Percentiles rank a stretch among this genome's conserved stretches.
These are phyloP conservation scores for Montifringilla adamsi DNA, from an alignment of 2,113 vertebrate genomes.

Conservation along the genomic window DNA sequence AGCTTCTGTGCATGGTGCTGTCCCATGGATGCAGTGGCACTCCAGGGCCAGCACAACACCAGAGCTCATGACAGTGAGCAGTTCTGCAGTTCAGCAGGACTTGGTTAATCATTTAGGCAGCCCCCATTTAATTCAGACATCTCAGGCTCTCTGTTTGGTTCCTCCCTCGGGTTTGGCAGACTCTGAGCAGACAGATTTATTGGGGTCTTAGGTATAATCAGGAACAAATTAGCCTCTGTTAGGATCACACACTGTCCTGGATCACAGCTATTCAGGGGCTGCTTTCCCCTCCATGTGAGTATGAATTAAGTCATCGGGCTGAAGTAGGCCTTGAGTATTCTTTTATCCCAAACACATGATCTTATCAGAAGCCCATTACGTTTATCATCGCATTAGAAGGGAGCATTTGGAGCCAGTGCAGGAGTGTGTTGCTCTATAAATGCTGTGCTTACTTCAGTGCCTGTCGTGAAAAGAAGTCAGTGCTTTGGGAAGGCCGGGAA, in stretches of 20 bases:
- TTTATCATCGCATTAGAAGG: constrained; percentile 40
- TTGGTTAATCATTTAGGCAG: constrained; percentile 48
- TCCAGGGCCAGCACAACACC: not conserved
- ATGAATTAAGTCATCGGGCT: constrained; percentile 47
- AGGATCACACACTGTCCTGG: constrained; percentile 35
- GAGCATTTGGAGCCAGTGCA: constrained; percentile 35
- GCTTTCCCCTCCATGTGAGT: constrained; percentile 17
- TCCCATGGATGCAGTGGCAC: not conserved
- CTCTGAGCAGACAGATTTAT: constrained; percentile 64
- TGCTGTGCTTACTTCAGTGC: constrained; percentile 25
- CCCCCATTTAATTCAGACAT: constrained; percentile 56
- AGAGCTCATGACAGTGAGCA: not conserved
- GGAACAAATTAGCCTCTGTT: constrained; percentile 69
- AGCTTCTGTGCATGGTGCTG: not conserved
- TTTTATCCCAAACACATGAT: constrained; percentile 49
- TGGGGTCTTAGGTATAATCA: constrained; percentile 66
- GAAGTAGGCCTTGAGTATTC: constrained; percentile 37
- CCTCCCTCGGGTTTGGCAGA: constrained; percentile 57
- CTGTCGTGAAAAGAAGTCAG: not conserved
- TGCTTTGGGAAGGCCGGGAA: not conserved
- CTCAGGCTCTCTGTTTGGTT: constrained; percentile 29
- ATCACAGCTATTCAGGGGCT: constrained; percentile 25
- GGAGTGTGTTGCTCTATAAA: constrained; percentile 19
- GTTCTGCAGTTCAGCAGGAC: constrained; percentile 15
- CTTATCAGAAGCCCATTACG: constrained; percentile 37